Evolutionary conservation across 2,797 vertebrate genomes (phyloP).

Genomic region (Acanthurus leucopareius): DNA sequence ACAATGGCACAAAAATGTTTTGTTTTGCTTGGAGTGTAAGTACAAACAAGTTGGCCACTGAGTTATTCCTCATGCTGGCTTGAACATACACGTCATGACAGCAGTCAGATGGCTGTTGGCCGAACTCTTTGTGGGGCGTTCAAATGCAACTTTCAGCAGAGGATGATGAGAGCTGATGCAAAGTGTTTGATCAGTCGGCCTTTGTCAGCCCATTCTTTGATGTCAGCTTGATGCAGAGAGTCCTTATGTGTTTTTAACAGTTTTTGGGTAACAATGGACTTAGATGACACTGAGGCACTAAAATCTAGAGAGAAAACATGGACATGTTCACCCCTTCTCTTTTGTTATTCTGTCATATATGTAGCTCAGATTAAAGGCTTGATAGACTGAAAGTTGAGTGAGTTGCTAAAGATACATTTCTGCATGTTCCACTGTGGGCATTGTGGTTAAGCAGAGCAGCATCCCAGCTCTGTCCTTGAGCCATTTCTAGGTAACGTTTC

Average conservation of each 20-base stretch:
- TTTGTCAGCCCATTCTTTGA: conserved; percentile 14
- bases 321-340: too few relatives aligned
- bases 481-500: neutral
- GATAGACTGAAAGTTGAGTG: conserved; percentile 15
- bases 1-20: neutral
- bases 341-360: too few relatives aligned
- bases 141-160: conserved; percentile 17
- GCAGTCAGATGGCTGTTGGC: neutral
- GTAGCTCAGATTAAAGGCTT: neutral
- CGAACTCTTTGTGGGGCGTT: neutral
- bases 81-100: neutral
- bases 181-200: conserved; percentile 3
- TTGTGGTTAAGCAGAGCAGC: neutral
- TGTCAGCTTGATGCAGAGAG: neutral
- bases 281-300: neutral
- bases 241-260: neutral
- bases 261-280: neutral
- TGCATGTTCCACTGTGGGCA: neutral
- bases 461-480: conserved; percentile 20
- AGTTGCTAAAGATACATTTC: neutral
- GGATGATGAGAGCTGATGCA: neutral
- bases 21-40: neutral
- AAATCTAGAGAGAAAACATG: neutral
- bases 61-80: neutral
- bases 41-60: neutral